phyloP scores from a whole-genome alignment of 2,797 vertebrate genomes.

The Crenichthys baileyi region DNA sequence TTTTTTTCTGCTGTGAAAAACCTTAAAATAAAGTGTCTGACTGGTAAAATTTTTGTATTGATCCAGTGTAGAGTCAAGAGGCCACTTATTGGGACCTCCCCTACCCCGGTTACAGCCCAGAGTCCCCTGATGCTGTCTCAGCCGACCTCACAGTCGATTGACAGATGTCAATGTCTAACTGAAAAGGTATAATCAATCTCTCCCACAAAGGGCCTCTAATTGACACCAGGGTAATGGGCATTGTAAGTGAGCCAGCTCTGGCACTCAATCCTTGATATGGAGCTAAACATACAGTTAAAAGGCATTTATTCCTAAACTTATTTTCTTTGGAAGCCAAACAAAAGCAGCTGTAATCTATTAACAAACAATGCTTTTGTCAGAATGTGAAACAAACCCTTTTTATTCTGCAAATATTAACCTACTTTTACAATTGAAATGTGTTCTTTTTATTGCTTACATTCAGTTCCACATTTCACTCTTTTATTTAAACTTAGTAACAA shows the following conservation, averaged over 20 bases:
- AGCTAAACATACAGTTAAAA: slow-evolving; percentile 58
- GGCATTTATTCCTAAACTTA: slow-evolving; percentile 49
- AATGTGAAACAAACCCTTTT: slow-evolving; percentile 18
- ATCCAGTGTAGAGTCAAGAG: slow-evolving; percentile 85
- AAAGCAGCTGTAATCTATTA: slow-evolving; percentile 36
- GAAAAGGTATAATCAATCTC: slow-evolving; percentile 86
- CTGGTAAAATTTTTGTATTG: slow-evolving; percentile 67
- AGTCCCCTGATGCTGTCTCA: slow-evolving; percentile 80
- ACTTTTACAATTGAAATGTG: neutral
- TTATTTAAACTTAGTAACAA: neutral
- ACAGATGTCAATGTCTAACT: slow-evolving; percentile 87
- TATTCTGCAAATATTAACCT: slow-evolving; percentile 27
- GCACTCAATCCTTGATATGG: slow-evolving; percentile 37
- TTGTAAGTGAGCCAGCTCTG: slow-evolving; percentile 53
- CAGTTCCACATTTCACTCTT: neutral
- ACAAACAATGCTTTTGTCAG: slow-evolving; percentile 33
- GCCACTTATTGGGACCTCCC: slow-evolving; percentile 74
- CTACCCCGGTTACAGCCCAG: slow-evolving; percentile 74
- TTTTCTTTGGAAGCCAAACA: slow-evolving; percentile 50
- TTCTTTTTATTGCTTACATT: neutral
- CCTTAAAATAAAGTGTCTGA: slow-evolving; percentile 50
- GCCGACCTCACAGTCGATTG: slow-evolving; percentile 72
- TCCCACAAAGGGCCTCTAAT: slow-evolving; percentile 62
- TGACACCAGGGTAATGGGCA: slow-evolving; percentile 56
- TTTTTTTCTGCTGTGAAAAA: slow-evolving; percentile 13